Percentiles rank a stretch among this genome's conserved stretches.
phyloP scores from a whole-genome alignment of 1,140 invertebrate species.

The Reticulitermes speratus region DNA sequence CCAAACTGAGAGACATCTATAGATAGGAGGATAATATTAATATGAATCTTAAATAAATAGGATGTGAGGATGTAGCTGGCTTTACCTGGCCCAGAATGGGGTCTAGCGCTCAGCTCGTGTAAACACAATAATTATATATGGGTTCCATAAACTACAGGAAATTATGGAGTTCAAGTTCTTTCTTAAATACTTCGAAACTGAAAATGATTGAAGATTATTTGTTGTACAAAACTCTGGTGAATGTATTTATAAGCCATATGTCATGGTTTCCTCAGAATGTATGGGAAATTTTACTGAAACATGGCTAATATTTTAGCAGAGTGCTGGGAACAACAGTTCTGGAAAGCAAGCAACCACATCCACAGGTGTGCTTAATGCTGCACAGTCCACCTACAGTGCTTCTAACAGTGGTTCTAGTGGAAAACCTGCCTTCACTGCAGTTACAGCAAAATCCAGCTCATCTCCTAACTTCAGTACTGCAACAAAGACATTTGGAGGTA shows the following conservation, averaged over 20 bases:
- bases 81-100: too few species aligned
- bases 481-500: slow-evolving; percentile 32
- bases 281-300: slow-evolving; percentile 29
- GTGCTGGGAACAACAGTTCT: not conserved
- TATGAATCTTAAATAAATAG: too few species aligned
- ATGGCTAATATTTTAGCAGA: not conserved
- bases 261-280: not conserved
- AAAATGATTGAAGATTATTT: not conserved
- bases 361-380: not conserved
- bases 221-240: not conserved
- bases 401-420: not conserved
- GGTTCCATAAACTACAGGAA: too few species aligned
- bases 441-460: slow-evolving; percentile 31
- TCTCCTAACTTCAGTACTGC: slow-evolving; percentile 16
- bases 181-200: not conserved
- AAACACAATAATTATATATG: too few species aligned
- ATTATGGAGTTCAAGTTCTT: not conserved
- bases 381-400: not conserved
- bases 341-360: not conserved
- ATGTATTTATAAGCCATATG: not conserved
- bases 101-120: too few species aligned
- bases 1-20: too few species aligned
- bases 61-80: too few species aligned
- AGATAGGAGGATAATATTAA: too few species aligned
- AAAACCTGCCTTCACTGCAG: slow-evolving; percentile 24